Base-by-base conservation (phyloP, 2,797 vertebrate species). In the Sitta carolinensis region DNA sequence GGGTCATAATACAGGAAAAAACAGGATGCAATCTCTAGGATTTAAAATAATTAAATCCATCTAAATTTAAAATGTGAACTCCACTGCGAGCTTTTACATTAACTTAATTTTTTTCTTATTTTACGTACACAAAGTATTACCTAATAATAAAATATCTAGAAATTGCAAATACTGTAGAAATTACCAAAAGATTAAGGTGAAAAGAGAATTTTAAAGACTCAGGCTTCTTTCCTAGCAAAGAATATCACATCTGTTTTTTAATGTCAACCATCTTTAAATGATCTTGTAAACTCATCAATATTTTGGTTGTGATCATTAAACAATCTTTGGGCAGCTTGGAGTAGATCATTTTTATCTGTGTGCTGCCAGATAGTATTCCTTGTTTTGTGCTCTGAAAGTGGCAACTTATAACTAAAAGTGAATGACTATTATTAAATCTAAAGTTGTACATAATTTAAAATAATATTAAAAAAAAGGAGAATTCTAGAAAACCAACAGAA, bases 231-330 rank as follows among this genome's bases (percentile, higher is more conserved):
- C 8, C 52, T 77, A 40, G 27, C 34, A 72, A 16, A 26, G n/a
- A 57, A 27, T 32, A 70, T 17, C 42, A 29, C 11, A 62, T 55
- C 20, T 27, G 26, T 66, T 25, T 67, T 50, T 76, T 48, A 2
- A 54, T 77, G 68, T 55, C 50, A 64, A 64, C n/a, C 4, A 0
- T 92, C 90, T 74, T 92, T 87, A 75, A 20, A 68, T 62, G 30
- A 61, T 80, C 67, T 63, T 91, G 55, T 89, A 87, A 89, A 80
- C 43, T 83, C 64, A 48, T 89, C 55, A 62, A 20, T 93, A 81
- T 86, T 92, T 90, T 63, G 54, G 43, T 84, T 89, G 54, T 69
- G 73, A 69, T 64, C 84, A 93, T 76, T 76, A 89, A 82, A 36
- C 63, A 55, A 14, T 52, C 55, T 73, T 68, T 34, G 40, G 43